Conservation (phyloP, 2,888 invertebrate species). For the Hecatera dysodea region DNA sequence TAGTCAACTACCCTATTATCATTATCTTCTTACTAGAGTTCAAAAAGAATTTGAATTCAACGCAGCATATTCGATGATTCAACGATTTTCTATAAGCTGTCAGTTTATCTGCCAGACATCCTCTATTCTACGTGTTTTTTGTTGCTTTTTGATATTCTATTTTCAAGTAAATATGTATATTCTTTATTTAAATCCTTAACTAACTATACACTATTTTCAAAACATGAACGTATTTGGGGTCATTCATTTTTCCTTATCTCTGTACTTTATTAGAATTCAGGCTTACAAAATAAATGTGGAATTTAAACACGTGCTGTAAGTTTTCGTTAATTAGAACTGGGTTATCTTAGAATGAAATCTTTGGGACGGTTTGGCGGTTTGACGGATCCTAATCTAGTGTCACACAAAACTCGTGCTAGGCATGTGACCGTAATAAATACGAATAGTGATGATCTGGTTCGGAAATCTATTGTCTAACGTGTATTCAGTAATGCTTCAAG, state of each 20-base stretch:
- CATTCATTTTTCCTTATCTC: not conserved
- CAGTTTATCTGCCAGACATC: not conserved
- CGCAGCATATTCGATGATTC: not conserved
- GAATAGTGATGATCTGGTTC: not conserved
- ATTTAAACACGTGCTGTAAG: not conserved
- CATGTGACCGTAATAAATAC: not conserved
- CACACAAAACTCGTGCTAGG: not conserved
- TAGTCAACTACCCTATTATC: too few relatives aligned
- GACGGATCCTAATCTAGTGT: not conserved
- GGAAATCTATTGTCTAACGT: too few relatives aligned
- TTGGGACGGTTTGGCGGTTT: not conserved
- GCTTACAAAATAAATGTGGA: not conserved
- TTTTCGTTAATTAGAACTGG: slow-evolving; percentile 4
- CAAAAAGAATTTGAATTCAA: too few relatives aligned
- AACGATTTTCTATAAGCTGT: not conserved
- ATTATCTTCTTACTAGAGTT: too few relatives aligned
- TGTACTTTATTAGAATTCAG: not conserved
- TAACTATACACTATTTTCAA: not conserved
- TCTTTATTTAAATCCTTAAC: too few relatives aligned
- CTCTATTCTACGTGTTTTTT: too few relatives aligned
- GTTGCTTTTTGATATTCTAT: too few relatives aligned
- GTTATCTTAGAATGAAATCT: slow-evolving; percentile 1
- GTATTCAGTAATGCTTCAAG: slow-evolving; percentile 4
- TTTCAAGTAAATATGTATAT: too few relatives aligned
- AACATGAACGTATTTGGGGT: not conserved